Conservation (phyloP, 1,140 invertebrate species). For the Riptortus pedestris region DNA sequence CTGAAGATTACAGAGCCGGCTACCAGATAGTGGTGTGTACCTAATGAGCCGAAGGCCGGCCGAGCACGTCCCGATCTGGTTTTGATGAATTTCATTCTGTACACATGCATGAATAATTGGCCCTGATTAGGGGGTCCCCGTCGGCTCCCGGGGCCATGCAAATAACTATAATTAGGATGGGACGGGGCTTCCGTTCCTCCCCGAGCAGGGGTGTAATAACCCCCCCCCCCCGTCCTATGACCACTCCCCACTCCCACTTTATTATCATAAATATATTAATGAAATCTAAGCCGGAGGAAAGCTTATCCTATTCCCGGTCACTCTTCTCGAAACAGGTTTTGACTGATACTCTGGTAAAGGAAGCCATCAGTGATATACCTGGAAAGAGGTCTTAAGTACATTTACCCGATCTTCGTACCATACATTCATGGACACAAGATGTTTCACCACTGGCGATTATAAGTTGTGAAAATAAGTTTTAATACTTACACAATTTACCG, state of each 20-base stretch:
- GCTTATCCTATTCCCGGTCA: too few species aligned
- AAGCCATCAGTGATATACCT: too few species aligned
- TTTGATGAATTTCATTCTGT: constrained; percentile 21
- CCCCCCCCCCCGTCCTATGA: too few species aligned
- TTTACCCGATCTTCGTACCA: too few species aligned
- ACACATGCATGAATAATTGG: constrained; percentile 21
- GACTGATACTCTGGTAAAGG: too few species aligned
- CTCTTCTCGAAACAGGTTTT: too few species aligned
- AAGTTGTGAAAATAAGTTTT: too few species aligned
- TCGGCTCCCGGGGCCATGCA: constrained; percentile 10
- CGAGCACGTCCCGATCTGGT: constrained; percentile 12
- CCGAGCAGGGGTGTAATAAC: not conserved
- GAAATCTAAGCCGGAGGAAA: not conserved
- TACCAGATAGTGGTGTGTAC: constrained; percentile 13
- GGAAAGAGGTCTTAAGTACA: too few species aligned
- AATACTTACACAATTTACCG: too few species aligned
- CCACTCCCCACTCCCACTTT: constrained; percentile 12
- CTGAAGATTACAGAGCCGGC: constrained; percentile 12
- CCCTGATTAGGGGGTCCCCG: constrained; percentile 16
- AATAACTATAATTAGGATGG: constrained; percentile 13
- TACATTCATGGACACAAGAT: too few species aligned
- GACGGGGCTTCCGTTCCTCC: constrained; percentile 8
- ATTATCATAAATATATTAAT: constrained; percentile 19
- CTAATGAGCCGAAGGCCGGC: not conserved
- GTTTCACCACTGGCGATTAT: too few species aligned